These are phyloP conservation scores for Cyanoliseus patagonus DNA, from an alignment of 2,113 vertebrate species.

Conservation along the genomic window DNA sequence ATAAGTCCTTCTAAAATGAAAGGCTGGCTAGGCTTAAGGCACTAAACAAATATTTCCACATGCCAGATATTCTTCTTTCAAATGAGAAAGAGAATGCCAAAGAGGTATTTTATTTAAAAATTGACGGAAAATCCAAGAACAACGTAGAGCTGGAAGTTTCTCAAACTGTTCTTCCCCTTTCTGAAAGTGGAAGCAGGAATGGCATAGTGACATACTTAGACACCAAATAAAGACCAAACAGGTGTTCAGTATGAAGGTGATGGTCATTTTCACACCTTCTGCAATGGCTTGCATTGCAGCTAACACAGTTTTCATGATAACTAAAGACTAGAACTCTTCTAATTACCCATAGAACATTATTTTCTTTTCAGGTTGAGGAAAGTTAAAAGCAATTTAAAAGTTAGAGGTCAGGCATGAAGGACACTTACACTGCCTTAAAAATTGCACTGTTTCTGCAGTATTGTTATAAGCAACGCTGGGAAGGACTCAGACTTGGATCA, in stretches of 20 bases:
- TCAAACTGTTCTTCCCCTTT: not conserved
- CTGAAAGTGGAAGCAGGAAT: not conserved
- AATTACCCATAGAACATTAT: not conserved
- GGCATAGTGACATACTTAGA: not conserved
- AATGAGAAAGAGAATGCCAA: not conserved
- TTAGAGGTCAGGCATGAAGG: not conserved
- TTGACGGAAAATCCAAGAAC: not conserved
- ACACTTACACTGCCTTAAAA: not conserved
- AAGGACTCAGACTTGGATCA: not conserved
- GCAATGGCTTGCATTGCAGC: not conserved
- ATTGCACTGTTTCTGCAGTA: not conserved
- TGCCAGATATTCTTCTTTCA: not conserved
- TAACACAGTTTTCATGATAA: not conserved
- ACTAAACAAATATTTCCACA: not conserved
- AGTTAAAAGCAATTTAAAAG: not conserved
- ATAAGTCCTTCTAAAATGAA: not conserved
- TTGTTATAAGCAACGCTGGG: not conserved
- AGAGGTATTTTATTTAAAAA: conserved; percentile 6
- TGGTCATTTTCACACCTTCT: not conserved
- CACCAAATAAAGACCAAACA: not conserved
- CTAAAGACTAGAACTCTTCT: not conserved
- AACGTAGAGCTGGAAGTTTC: not conserved
- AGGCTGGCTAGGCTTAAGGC: not conserved
- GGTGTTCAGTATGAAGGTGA: not conserved
- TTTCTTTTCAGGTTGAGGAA: not conserved